Evolutionary conservation across 2,113 vertebrate species (phyloP), one percentile per base, ranked within the genome.

Genomic region (Isurus oxyrinchus): DNA sequence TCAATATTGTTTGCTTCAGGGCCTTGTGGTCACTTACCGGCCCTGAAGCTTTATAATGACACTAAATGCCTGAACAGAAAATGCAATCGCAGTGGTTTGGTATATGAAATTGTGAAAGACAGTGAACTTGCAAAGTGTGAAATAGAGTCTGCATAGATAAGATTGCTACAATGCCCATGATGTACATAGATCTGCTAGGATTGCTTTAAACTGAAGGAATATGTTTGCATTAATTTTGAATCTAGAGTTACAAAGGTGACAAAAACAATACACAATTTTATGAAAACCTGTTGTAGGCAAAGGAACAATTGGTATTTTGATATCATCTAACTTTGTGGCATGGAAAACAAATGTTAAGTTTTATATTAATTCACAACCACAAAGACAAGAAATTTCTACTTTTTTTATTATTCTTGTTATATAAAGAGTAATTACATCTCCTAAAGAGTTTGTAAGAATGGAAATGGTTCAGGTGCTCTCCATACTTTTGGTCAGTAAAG

Each of bases 121-220:
- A 53, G 67, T 72, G 94, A 95, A 95, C 94, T 53, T 72, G 10
- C 94, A 95, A 35, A 53, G 67, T 35, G 25, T 95, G 94, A 95
- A 95, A 72, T 35, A 95, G 66, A 69, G 94, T 76, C 94, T 95
- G 94, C 94, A 95, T 95, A 95, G 94, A 72, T 95, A 69, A 95
- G 27, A 72, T 95, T 95, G 94, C 67, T 95, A 76, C 27, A 35
- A 55, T 72, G 49, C 94, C 94, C 72, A 53, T 95, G 94, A 44
- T 95, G 66, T 95, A 69, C 44, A 95, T 72, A 95, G 66, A 95
- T 55, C 44, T 53, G 44, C 66, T 31, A 95, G 76, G 67, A 55
- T 72, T 76, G 44, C 94, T 53, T 76, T 95, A 72, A 95, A 72
- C 44, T 35, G 31, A 53, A 95, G 49, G 11, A 35, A 95, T 95